phyloP scores from a whole-genome alignment of 2,113 vertebrate genomes.

The Xerus inauris region DNA sequence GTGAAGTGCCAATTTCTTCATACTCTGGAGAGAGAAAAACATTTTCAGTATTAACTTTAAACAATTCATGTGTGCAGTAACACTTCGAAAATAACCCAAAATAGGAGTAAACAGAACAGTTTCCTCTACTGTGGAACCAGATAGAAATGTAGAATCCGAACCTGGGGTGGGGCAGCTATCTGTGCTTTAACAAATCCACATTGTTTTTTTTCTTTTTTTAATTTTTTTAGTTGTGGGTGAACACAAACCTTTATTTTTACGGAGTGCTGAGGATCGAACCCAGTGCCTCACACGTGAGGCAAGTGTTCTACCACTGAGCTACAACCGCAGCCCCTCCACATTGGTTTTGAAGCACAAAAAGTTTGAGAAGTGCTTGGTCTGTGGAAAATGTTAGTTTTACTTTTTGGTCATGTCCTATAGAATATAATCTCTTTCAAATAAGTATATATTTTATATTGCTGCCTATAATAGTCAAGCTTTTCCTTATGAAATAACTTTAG shows the following conservation, averaged over 20 bases:
- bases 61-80: not conserved
- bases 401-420: not conserved
- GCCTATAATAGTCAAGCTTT: not conserved
- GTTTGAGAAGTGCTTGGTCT: not conserved
- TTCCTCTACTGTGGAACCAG: accelerated
- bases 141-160: not conserved
- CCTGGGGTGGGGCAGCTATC: too few species aligned
- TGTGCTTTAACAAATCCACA: not conserved
- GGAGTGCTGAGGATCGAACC: too few species aligned
- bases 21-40: constrained; percentile 81
- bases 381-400: not conserved
- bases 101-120: not conserved
- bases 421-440: constrained; percentile 36
- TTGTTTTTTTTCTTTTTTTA: too few species aligned
- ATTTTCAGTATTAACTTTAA: constrained; percentile 55
- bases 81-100: not conserved
- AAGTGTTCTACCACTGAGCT: too few species aligned
- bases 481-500: not conserved
- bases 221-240: too few species aligned
- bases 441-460: not conserved
- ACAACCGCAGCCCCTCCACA: too few species aligned
- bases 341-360: not conserved
- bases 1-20: constrained; percentile 85
- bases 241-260: too few species aligned
- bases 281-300: too few species aligned